These are phyloP conservation scores for Xylocampa areola DNA, from an alignment of 2,888 invertebrate species.

Conservation along the genomic window DNA sequence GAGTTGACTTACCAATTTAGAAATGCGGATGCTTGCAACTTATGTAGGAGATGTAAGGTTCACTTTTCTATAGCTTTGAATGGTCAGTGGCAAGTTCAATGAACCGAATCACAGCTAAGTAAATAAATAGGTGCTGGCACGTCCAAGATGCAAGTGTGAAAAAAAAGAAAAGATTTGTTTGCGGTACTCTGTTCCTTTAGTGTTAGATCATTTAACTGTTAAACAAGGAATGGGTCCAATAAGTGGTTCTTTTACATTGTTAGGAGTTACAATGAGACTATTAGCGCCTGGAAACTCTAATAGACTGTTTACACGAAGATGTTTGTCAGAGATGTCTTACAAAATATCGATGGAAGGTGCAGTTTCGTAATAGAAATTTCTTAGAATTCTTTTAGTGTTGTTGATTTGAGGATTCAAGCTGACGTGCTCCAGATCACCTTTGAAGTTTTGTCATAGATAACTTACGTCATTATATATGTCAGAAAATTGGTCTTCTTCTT, in stretches of 20 bases:
- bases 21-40: constrained; percentile 28
- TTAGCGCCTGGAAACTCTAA: constrained; percentile 18
- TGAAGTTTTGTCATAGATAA: neutral
- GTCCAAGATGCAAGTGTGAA: constrained; percentile 72
- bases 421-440: neutral
- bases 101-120: constrained; percentile 77
- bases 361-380: neutral
- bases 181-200: constrained; percentile 63
- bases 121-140: constrained; percentile 80
- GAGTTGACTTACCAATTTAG: constrained; percentile 28
- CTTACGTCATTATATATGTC: no score
- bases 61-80: constrained; percentile 34
- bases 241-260: constrained; percentile 28
- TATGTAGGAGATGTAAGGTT: constrained; percentile 27
- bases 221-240: constrained; percentile 40
- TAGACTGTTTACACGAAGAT: constrained; percentile 14
- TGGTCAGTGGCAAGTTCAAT: constrained; percentile 70
- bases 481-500: no score
- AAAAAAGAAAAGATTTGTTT: constrained; percentile 63
- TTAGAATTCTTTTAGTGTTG: neutral
- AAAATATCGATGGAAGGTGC: neutral
- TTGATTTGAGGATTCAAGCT: neutral
- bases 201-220: constrained; percentile 67
- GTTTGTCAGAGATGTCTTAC: constrained; percentile 18
- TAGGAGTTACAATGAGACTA: constrained; percentile 19